phyloP scores from a whole-genome alignment of 2,113 vertebrate genomes.

The Psettodes erumei region DNA sequence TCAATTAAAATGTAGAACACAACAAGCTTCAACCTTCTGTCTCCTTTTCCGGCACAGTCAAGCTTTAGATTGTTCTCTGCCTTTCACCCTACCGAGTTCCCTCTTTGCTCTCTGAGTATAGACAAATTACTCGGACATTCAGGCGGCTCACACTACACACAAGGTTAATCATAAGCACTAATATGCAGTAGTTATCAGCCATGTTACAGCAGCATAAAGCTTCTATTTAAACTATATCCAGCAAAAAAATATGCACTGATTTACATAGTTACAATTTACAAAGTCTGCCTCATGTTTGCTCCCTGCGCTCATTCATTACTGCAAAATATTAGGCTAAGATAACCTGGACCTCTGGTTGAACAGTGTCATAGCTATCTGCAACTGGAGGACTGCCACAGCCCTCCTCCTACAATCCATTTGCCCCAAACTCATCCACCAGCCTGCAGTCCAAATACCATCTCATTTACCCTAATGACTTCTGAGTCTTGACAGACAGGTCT shows the following conservation, averaged over 20 bases:
- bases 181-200: neutral
- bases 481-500: slow-evolving; percentile 21
- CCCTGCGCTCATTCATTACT: neutral
- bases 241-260: neutral
- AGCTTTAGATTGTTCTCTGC: slow-evolving; percentile 15
- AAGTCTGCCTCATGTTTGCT: neutral
- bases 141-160: neutral
- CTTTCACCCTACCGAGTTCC: neutral
- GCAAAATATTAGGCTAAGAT: slow-evolving; percentile 3
- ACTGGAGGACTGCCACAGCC: neutral
- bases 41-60: neutral
- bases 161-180: slow-evolving; percentile 7
- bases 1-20: slow-evolving; percentile 65
- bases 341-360: neutral
- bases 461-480: slow-evolving; percentile 20
- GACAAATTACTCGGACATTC: slow-evolving; percentile 1
- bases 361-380: neutral
- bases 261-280: slow-evolving; percentile 3
- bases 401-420: slow-evolving; percentile 5
- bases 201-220: slow-evolving; percentile 2
- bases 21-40: slow-evolving; percentile 4
- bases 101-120: slow-evolving; percentile 28
- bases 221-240: neutral
- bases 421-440: neutral
- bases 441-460: slow-evolving; percentile 4